Percentiles rank a stretch among this genome's conserved stretches.
These are phyloP conservation scores for Notolabrus celidotus DNA, from an alignment of 2,797 vertebrate genomes.

Conservation along the genomic window DNA sequence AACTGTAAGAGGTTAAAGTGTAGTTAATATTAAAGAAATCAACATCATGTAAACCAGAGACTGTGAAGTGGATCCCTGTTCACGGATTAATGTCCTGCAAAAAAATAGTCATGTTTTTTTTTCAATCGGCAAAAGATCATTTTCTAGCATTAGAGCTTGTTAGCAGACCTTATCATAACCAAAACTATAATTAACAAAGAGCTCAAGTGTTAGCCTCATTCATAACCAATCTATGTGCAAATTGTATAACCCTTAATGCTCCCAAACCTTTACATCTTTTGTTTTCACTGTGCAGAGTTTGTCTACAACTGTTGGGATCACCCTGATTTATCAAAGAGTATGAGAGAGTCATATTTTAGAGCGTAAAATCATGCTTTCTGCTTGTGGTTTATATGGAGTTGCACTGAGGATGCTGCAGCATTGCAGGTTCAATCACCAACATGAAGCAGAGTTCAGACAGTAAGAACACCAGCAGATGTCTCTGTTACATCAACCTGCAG, in stretches of 20 bases:
- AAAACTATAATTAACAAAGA: slow-evolving; percentile 6
- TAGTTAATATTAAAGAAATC: slow-evolving; percentile 19
- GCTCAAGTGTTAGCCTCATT: slow-evolving; percentile 16
- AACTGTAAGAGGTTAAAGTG: slow-evolving; percentile 19
- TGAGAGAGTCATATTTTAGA: too few relatives aligned
- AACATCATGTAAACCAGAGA: neutral
- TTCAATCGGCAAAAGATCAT: neutral
- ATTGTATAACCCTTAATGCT: slow-evolving; percentile 24
- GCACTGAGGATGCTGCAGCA: slow-evolving; percentile 6
- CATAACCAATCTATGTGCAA: slow-evolving; percentile 11
- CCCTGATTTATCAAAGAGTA: too few relatives aligned
- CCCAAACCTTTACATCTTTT: neutral
- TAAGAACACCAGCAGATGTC: slow-evolving; percentile 69
- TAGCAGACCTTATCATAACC: slow-evolving; percentile 2
- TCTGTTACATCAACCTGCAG: slow-evolving; percentile 51
- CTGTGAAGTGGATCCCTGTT: neutral
- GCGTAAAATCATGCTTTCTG: neutral
- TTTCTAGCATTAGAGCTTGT: neutral
- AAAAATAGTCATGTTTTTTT: neutral
- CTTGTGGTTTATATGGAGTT: neutral
- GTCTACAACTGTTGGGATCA: slow-evolving; percentile 4
- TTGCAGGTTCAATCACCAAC: slow-evolving; percentile 31
- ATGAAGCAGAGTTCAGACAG: slow-evolving; percentile 31
- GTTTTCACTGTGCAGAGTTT: neutral
- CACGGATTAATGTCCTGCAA: too few relatives aligned